Evolutionary conservation across 2,888 invertebrate genomes (phyloP), one percentile per base, ranked within the genome.

Genomic region (Colletes collaris): DNA sequence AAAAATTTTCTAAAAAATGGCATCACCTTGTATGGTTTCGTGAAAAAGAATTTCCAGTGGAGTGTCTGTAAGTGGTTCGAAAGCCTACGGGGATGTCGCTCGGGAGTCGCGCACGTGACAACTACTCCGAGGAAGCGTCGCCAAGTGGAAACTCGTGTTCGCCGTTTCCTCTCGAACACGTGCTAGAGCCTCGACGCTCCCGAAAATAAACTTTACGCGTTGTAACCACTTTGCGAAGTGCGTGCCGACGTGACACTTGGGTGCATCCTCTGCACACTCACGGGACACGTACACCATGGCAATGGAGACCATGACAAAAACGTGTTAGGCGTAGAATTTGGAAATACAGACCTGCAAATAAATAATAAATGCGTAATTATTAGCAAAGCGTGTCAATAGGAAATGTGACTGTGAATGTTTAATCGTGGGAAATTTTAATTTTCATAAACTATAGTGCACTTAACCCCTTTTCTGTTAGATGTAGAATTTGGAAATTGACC

Each of bases 141-240:
- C 78, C 87, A 86, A 92, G 92, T 92, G 90, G 90, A 92, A 92
- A 92, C 85, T 87, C 89, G 86, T 92, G 91, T 92, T 87, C 79
- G 58, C 60, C 83, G 85, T 76, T 82, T 79, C 85, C 79, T 79
- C 65, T 72, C 49, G 76, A 84, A 86, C 86, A 86, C 86, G 86
- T 86, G 86, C 82, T 85, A 49, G 76, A 83, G 37, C 69, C 49
- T 62, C 70, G 72, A 71, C 72, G 76, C 74, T 69, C 79, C 64
- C 86, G 72, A 89, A 89, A 90, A 90, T 90, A 89, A 89, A 89
- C 89, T 89, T 84, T 72, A 82, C 78, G 80, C 80, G 82, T 79
- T 81, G 65, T 77, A 87, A 88, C 89, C 90, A 90, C 90, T 88
- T 89, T 89, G 87, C 87, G 65, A 74, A 78, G 79, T 79, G 75